phyloP scores from a whole-genome alignment of 2,888 invertebrate species.

The Lepetodrilus schrolli region DNA sequence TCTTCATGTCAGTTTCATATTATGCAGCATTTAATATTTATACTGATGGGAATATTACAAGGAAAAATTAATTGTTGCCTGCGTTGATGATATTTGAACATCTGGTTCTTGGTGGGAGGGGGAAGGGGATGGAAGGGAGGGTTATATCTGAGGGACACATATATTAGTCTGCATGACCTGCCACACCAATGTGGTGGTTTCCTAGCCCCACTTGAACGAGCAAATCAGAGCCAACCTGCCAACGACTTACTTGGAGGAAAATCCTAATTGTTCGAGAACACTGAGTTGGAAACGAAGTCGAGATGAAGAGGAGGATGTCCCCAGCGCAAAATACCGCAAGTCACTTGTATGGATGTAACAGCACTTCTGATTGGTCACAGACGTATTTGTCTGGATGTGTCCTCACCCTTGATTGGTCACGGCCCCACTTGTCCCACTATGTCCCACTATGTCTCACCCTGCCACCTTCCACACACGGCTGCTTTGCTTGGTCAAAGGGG shows the following conservation, averaged over 20 bases:
- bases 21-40: no score
- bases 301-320: slow-evolving; percentile 5
- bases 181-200: no score
- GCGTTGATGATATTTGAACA: no score
- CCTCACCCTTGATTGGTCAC: slow-evolving; percentile 25
- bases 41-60: no score
- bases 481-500: slow-evolving; percentile 26
- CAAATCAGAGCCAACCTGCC: no score
- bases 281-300: background rate
- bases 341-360: slow-evolving; percentile 23
- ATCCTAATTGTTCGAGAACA: background rate
- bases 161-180: no score
- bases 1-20: no score
- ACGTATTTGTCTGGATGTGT: slow-evolving; percentile 21
- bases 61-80: no score
- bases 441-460: slow-evolving; percentile 21
- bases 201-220: no score
- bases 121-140: no score
- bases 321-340: slow-evolving; percentile 6
- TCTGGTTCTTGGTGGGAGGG: no score
- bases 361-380: slow-evolving; percentile 25
- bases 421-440: slow-evolving; percentile 24
- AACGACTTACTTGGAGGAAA: background rate
- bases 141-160: no score
- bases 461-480: slow-evolving; percentile 17